These are phyloP conservation scores for Ciconia nigra DNA, from an alignment of 2,797 vertebrate species.

Conservation along the genomic window DNA sequence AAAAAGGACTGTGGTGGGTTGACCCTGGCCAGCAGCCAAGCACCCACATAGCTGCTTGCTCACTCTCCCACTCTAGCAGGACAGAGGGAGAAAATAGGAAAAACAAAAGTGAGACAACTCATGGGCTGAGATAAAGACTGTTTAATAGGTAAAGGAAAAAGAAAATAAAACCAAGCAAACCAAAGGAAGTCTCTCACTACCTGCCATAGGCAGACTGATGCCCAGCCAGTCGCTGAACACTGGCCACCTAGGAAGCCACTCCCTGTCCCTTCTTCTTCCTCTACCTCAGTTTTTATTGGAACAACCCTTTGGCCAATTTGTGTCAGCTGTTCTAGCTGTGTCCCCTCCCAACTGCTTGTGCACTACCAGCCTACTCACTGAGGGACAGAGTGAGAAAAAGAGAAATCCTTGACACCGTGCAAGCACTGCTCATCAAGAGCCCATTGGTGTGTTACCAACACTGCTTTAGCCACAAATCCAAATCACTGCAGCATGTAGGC, in stretches of 20 bases:
- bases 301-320: neutral
- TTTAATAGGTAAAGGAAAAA: neutral
- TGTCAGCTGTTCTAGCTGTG: neutral
- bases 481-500: neutral
- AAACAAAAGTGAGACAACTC: neutral
- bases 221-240: neutral
- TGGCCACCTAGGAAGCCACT: neutral
- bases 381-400: neutral
- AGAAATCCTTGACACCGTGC: neutral
- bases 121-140: neutral
- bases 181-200: neutral
- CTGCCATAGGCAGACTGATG: neutral
- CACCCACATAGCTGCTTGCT: neutral
- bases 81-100: neutral
- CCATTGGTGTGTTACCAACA: neutral
- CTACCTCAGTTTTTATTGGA: neutral
- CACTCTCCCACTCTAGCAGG: neutral
- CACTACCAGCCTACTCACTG: neutral
- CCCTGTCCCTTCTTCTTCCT: neutral
- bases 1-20: neutral
- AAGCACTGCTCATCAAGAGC: neutral
- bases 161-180: fast-evolving
- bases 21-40: neutral
- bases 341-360: neutral
- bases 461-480: neutral